Evolutionary conservation across 2,113 vertebrate genomes (phyloP).

Genomic region (Chitala chitala): DNA sequence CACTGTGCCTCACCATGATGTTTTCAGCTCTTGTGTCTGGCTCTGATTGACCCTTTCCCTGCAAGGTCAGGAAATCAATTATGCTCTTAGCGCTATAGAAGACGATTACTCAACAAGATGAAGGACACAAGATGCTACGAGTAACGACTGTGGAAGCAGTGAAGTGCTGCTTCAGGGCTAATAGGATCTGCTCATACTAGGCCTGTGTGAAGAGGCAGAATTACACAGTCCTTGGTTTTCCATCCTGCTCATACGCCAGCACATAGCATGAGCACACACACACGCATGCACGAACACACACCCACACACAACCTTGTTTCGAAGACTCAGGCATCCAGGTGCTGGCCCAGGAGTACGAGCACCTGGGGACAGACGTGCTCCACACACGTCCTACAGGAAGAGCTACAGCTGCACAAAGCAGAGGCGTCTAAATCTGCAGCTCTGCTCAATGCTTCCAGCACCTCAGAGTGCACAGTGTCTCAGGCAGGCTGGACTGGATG

Average conservation of each 20-base stretch:
- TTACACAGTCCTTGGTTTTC: not conserved
- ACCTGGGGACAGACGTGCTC: too few relatives aligned
- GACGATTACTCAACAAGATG: constrained; percentile 29
- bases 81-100: constrained; percentile 16
- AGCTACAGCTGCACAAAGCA: not conserved
- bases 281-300: not conserved
- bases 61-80: constrained; percentile 28
- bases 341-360: too few relatives aligned
- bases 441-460: constrained; percentile 37
- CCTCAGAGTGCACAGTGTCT: constrained; percentile 39
- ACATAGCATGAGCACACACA: not conserved
- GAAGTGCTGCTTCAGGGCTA: constrained; percentile 24
- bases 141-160: constrained; percentile 35
- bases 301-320: constrained; percentile 17
- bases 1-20: not conserved
- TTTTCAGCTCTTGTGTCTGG: constrained; percentile 5
- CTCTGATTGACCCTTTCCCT: constrained; percentile 27
- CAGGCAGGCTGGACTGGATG: constrained; percentile 27
- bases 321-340: too few relatives aligned
- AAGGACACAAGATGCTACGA: constrained; percentile 31
- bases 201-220: too few relatives aligned
- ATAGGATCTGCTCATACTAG: not conserved
- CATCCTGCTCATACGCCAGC: not conserved
- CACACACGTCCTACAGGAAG: constrained; percentile 21
- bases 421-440: constrained; percentile 36